A percentile compares a stretch with the other conserved stretches of the same genome.
Conservation (phyloP, 2,113 vertebrate species). For the Urocynchramus pylzowi region DNA sequence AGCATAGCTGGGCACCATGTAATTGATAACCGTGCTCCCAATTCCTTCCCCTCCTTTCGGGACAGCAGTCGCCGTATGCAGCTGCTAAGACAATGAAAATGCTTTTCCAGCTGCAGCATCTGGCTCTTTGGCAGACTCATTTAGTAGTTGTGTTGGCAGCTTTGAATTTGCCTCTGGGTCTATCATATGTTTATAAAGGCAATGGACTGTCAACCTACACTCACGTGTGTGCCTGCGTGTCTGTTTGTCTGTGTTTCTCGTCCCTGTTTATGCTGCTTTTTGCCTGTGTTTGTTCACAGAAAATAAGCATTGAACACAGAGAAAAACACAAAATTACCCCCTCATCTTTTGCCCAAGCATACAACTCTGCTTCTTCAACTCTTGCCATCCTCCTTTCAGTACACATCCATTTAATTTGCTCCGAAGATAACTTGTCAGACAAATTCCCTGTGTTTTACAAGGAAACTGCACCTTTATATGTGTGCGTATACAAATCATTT, state of each 20-base stretch:
- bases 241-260: neutral
- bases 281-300: neutral
- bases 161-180: constrained; percentile 47
- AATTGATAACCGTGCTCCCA: neutral
- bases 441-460: neutral
- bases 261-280: neutral
- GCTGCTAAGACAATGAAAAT: constrained; percentile 49
- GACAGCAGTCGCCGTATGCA: neutral
- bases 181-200: constrained; percentile 52
- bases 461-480: neutral
- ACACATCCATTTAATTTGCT: neutral
- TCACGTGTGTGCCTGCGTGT: neutral
- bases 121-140: constrained; percentile 52
- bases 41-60: neutral
- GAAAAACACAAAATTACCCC: neutral
- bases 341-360: neutral
- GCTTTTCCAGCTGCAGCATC: constrained; percentile 22
- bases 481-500: neutral
- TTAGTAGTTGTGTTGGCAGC: constrained; percentile 25
- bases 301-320: neutral
- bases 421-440: neutral
- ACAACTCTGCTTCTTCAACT: neutral
- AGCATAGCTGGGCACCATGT: neutral
- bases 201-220: constrained; percentile 11
- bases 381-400: neutral